Evolutionary conservation across 2,888 invertebrate genomes (phyloP).

Genomic region (Spilarctia lutea): DNA sequence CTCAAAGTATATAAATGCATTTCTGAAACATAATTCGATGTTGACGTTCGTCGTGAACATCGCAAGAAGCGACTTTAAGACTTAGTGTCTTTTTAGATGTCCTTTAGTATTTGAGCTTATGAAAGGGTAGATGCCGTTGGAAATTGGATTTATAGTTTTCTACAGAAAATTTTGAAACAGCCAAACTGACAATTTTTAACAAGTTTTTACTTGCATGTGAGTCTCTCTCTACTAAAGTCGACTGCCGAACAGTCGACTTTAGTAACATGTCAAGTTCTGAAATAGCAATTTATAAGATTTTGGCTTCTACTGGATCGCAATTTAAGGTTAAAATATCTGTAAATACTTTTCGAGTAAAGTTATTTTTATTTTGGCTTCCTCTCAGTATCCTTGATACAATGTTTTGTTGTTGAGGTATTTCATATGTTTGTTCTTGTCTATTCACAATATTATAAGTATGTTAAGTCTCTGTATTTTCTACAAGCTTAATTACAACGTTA

Average conservation of each 20-base stretch:
- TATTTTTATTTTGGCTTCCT: background rate
- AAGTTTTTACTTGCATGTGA: constrained; percentile 29
- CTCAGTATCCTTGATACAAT: background rate
- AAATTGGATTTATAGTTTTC: constrained; percentile 50
- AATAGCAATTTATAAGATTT: background rate
- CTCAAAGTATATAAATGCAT: constrained; percentile 29
- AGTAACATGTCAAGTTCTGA: background rate
- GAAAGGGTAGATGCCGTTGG: constrained; percentile 33
- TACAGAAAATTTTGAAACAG: constrained; percentile 42
- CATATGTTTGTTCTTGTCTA: background rate
- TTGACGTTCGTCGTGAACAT: constrained; percentile 37
- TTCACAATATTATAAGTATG: no score
- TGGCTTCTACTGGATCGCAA: background rate
- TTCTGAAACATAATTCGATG: constrained; percentile 35
- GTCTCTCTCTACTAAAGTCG: background rate
- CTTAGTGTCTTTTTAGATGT: constrained; percentile 40
- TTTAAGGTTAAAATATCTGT: background rate
- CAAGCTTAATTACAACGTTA: no score
- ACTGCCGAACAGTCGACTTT: background rate
- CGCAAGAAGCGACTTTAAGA: constrained; percentile 33
- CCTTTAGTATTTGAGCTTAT: constrained; percentile 43
- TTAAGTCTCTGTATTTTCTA: no score
- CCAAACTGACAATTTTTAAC: constrained; percentile 23
- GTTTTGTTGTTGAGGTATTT: background rate
- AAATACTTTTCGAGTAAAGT: background rate